A percentile compares a stretch with the other conserved stretches of the same genome.
These are phyloP conservation scores for Araneus ventricosus DNA, from an alignment of 1,140 invertebrate species.

Conservation along the genomic window DNA sequence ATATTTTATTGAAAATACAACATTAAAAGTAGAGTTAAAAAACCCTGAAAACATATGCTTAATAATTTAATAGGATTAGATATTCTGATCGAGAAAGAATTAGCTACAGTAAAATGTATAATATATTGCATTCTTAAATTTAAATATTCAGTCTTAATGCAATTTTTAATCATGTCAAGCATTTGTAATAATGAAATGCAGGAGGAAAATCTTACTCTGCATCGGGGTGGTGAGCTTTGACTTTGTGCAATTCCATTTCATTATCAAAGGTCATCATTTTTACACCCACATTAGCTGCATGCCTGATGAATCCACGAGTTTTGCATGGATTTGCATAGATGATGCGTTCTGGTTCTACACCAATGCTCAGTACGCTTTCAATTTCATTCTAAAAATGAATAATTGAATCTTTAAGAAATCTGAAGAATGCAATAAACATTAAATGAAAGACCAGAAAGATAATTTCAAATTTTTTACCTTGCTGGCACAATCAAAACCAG, in stretches of 20 bases:
- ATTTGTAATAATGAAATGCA: neutral
- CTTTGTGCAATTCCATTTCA: constrained; percentile 94
- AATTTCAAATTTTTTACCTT: constrained; percentile 83
- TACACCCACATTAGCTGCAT: constrained; percentile 89
- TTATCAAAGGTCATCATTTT: constrained; percentile 97
- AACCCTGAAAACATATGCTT: neutral
- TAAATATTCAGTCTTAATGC: too few relatives aligned
- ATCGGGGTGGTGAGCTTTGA: constrained; percentile 89
- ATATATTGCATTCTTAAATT: too few relatives aligned
- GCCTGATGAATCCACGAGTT: constrained; percentile 93
- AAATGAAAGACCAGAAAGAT: neutral
- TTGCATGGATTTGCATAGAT: constrained; percentile 99
- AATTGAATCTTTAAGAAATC: neutral
- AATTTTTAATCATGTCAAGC: neutral
- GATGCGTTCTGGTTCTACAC: constrained; percentile 89
- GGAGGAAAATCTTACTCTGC: constrained; percentile 81
- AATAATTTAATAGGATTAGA: too few relatives aligned
- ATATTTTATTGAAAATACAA: too few relatives aligned
- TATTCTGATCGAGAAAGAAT: too few relatives aligned
- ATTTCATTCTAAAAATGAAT: constrained; percentile 84
- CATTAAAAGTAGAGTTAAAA: neutral
- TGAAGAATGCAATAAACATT: neutral
- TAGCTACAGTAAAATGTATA: too few relatives aligned
- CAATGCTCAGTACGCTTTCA: constrained; percentile 89
- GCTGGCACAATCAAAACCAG: constrained; percentile 97